Evolutionary conservation across 2,797 vertebrate genomes (phyloP), one percentile per base, ranked within the genome.

Genomic region (Sebastolobus altivelis): DNA sequence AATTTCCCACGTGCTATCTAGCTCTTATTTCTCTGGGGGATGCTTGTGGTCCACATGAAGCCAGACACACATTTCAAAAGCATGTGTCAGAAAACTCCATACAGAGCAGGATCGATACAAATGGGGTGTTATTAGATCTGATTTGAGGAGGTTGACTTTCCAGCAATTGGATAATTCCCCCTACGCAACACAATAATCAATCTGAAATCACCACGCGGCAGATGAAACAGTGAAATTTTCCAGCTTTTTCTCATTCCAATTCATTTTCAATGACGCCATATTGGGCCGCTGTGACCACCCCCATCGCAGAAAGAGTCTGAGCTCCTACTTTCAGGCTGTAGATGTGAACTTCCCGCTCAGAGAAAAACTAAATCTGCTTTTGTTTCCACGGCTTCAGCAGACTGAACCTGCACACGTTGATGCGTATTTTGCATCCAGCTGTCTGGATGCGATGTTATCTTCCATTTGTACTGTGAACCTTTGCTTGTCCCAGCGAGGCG

Each of bases 151-250:
- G 81, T 78, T 84, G 73, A 79, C 67, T 73, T 90, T 85, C 70
- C 65, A 70, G 74, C 77, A 88, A 86, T 75, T 84, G 80, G 85
- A 90, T 85, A 79, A 86, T 74, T 82, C 79, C 79, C 72, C 65
- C 65, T 63, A 69, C 70, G 84, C 60, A 69, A 86, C 69, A 65
- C 40, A 58, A 68, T 16, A 56, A 90, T 88, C 65, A 61, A 91
- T 94, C 69, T 74, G 56, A 82, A 87, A 88, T 88, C 77, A 75
- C 65, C 71, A 62, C 14, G 1, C 62, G 38, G 63, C 68, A 66
- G 75, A 84, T 43, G 18, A 49, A 49, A 33, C 54, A 82, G 54
- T 70, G 55, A 66, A 77, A 77, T 83, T 84, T 80, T 68, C 38
- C 79, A 77, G 61, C 67, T 29, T 68, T 85, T 86, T 84, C 72